Base-by-base conservation (phyloP, 2,797 vertebrate genomes). In the Sebastes cheni region DNA sequence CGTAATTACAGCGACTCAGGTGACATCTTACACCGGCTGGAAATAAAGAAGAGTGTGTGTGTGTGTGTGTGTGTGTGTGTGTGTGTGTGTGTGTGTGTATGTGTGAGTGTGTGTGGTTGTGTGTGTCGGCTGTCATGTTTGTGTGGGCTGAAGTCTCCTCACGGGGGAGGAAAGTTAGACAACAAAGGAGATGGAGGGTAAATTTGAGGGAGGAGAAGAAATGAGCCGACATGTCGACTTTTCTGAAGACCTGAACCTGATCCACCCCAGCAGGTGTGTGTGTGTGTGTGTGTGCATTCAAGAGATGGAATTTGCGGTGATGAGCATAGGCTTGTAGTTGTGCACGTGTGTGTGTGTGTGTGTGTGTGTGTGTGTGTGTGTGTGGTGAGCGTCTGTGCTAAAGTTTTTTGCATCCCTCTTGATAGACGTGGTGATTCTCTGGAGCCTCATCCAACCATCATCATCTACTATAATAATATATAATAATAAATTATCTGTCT, bases 1-100 rank as follows among this genome's bases (percentile, higher is more conserved):
- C 87, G 85, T 96, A 96, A 96, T 96, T 95, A 96, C 93, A 95
- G 92, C 92, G 84, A 93, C 91, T 95, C 91, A 89, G 94, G 89
- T 95, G 94, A 95, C 95, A 93, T 91, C 87, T 91, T 94, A 94
- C 91, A 92, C 93, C 77, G 61, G 73, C 82, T 89, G 79, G 64
- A 86, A 73, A 81, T 69, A 84, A 70, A 77, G 69, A 16, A 29
- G 7, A 62, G 52, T 34, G 32, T 34, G 3, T 59, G 13, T 12
- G 13, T 39, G 39, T 39, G 13, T 16, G 73, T 61, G 72, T 71
- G 83, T 69, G 60, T 62, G 52, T 1, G 9, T 10, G 2, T 59
- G 11, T 10, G 11, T 10, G 11, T 36, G 3, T 13, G 70, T 61
- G 72, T 65, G 83, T 76, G 77, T 79, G 69, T 75, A 66, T 72